Conservation (phyloP, 2,797 vertebrate genomes). For the Enteromius argenteus region DNA sequence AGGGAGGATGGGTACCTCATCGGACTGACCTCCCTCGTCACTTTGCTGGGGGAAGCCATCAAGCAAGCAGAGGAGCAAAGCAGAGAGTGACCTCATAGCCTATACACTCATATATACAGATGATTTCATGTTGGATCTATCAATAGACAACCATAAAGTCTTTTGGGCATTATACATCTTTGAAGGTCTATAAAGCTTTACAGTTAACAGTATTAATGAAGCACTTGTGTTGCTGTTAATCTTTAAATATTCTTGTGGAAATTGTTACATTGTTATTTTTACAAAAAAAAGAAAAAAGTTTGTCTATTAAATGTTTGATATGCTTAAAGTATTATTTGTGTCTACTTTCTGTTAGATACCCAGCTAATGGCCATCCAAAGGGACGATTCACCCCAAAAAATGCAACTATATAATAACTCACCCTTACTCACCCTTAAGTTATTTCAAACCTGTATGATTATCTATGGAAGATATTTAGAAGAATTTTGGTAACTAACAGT, state of each 20-base stretch:
- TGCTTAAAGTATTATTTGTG: neutral
- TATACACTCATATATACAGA: slow-evolving; percentile 14
- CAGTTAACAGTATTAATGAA: slow-evolving; percentile 33
- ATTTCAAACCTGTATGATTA: neutral
- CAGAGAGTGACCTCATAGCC: slow-evolving; percentile 34
- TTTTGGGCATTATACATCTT: too few species aligned
- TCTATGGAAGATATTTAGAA: neutral
- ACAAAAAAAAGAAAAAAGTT: neutral
- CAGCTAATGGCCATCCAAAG: neutral
- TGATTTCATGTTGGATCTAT: neutral
- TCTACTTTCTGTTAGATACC: neutral
- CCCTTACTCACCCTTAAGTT: neutral
- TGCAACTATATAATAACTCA: neutral
- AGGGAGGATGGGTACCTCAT: slow-evolving; percentile 88
- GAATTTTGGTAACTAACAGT: neutral
- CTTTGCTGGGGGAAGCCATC: slow-evolving; percentile 76
- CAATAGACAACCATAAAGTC: neutral
- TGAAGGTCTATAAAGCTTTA: neutral
- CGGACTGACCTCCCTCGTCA: slow-evolving; percentile 82
- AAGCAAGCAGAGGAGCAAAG: slow-evolving; percentile 59
- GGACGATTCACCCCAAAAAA: neutral
- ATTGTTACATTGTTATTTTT: neutral
- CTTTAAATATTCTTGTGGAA: slow-evolving; percentile 8
- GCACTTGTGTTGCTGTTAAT: neutral
- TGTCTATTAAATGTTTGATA: neutral